A percentile compares a stretch with the other conserved stretches of the same genome.
Evolutionary conservation across 2,113 vertebrate species (phyloP).

Genomic region (Scomber japonicus): DNA sequence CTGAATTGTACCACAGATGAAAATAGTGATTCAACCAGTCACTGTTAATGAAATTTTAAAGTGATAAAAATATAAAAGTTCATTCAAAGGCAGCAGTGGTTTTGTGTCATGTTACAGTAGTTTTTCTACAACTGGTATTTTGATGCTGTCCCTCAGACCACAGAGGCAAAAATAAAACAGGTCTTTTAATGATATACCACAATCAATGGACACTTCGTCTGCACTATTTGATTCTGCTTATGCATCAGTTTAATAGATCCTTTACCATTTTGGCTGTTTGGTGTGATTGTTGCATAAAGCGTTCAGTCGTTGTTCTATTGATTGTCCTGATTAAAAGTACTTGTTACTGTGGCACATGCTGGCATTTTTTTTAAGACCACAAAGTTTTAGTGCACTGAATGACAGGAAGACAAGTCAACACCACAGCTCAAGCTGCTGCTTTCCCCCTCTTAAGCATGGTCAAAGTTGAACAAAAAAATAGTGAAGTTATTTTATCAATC

Average conservation of each 20-base stretch:
- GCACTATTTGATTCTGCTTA: constrained; percentile 12
- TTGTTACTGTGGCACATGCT: constrained; percentile 3
- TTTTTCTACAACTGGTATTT: background rate
- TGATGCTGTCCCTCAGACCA: background rate
- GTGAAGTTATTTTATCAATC: background rate
- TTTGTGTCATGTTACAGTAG: background rate
- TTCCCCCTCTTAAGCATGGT: no score
- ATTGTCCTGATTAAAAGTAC: constrained; percentile 22
- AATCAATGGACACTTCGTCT: constrained; percentile 12
- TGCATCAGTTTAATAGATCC: constrained; percentile 11
- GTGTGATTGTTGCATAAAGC: constrained; percentile 36
- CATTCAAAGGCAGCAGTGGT: background rate
- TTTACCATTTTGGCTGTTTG: constrained; percentile 16
- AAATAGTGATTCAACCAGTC: background rate
- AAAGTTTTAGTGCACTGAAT: constrained; percentile 11
- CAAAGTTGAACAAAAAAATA: no score
- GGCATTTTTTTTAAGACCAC: background rate
- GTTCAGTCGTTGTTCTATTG: constrained; percentile 16
- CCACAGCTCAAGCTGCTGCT: no score
- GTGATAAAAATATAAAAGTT: background rate
- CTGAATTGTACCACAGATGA: background rate
- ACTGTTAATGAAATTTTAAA: background rate
- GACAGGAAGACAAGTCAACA: background rate
- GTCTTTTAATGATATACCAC: constrained; percentile 12
- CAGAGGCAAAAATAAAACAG: background rate